Evolutionary conservation across 2,888 invertebrate genomes (phyloP).

Genomic region (Aphodius sticticus): DNA sequence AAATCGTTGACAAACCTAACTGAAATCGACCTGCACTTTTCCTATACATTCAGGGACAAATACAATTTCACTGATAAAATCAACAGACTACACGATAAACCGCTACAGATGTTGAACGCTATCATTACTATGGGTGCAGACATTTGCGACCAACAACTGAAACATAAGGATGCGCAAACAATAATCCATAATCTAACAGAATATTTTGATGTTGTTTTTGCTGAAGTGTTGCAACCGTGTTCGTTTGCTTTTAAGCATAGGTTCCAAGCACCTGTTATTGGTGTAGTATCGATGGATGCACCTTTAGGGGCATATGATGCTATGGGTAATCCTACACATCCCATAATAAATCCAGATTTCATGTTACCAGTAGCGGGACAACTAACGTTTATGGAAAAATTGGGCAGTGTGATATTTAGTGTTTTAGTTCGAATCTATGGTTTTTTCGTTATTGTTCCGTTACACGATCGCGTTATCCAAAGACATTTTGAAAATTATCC

Average conservation of each 20-base stretch:
- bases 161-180: slow-evolving; percentile 34
- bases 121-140: slow-evolving; percentile 19
- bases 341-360: slow-evolving; percentile 63
- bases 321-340: slow-evolving; percentile 65
- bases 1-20: slow-evolving; percentile 54
- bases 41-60: slow-evolving; percentile 47
- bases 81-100: slow-evolving; percentile 12
- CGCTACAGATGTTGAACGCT: slow-evolving; percentile 38
- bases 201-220: slow-evolving; percentile 66
- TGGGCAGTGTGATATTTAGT: slow-evolving; percentile 8
- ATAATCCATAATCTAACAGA: slow-evolving; percentile 41
- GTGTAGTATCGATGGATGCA: slow-evolving; percentile 63
- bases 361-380: slow-evolving; percentile 60
- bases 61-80: slow-evolving; percentile 20
- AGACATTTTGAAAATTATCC: slow-evolving; percentile 51
- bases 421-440: slow-evolving; percentile 6
- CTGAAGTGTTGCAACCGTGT: slow-evolving; percentile 64
- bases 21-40: slow-evolving; percentile 56
- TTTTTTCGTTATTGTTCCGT: slow-evolving; percentile 33
- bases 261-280: slow-evolving; percentile 65
- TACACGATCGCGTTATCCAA: slow-evolving; percentile 40
- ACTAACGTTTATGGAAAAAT: slow-evolving; percentile 45
- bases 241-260: slow-evolving; percentile 64
- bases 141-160: slow-evolving; percentile 12
- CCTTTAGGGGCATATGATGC: slow-evolving; percentile 62